Evolutionary conservation across 2,797 vertebrate genomes (phyloP), one percentile per base, ranked within the genome.

Genomic region (Rhinichthys osculus): DNA sequence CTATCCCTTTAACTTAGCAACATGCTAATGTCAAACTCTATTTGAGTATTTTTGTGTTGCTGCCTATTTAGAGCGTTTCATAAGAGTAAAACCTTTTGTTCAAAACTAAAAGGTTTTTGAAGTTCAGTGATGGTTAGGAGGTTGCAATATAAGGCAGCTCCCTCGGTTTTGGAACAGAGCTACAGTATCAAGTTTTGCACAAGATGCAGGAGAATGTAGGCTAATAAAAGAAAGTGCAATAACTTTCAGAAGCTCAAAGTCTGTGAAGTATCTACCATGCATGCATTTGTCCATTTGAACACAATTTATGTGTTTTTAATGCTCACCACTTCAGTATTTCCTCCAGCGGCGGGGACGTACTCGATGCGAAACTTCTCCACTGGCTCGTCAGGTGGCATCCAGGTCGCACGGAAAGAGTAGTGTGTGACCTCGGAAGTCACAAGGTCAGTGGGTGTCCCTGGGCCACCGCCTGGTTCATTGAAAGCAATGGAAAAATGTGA

Each of bases 351-450:
- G 2, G 92, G 91, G 62, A 92, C 89, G 89, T 98, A 99, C 82
- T 96, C 96, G 82, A 99, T 92, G 4, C 96, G 96, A 59, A 96
- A 99, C 76, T 91, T 94, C 35, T 99, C 97, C 78, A 98, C 96
- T 0, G 96, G 94, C 69, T 95, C 91, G 17, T 90, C 89, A n/a
- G 97, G 97, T 3, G 96, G 92, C 13, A 89, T 97, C 98, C 98
- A 99, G 82, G 94, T 96, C 85, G 96, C 96, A 62, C 96, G 94
- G 92, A 99, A 98, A 79, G 97, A 98, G 85, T 90, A 92, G 72
- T 97, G 94, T 16, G 97, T 98, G 71, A 96, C 95, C 89, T 99
- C 98, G 0, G 97, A 99, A 81, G 96, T 98, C 91, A 95, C 94
- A 90, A 99, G 92, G 91, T 97, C 93, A 52, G 94, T 95, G 77